Conservation (phyloP, 2,113 vertebrate species). For the Anolis carolinensis region DNA sequence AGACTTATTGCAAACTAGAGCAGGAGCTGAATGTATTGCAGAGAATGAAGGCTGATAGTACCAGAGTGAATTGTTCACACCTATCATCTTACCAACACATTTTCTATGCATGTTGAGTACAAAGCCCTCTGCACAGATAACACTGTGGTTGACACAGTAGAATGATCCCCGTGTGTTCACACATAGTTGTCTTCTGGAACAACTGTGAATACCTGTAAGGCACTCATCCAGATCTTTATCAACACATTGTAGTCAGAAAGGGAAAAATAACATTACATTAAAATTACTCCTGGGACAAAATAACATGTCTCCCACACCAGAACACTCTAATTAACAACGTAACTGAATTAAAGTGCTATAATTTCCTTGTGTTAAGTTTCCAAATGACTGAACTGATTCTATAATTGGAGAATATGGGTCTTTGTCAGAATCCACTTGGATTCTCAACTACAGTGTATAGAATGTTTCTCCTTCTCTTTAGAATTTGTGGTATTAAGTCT, state of each 20-base stretch:
- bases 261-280: conserved; percentile 70
- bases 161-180: conserved; percentile 80
- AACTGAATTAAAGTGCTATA: conserved; percentile 33
- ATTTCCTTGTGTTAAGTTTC: background rate
- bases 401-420: background rate
- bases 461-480: background rate
- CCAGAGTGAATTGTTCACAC: conserved; percentile 20
- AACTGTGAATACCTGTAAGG: conserved; percentile 72
- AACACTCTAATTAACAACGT: conserved; percentile 25
- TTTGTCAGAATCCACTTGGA: background rate
- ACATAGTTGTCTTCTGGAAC: conserved; percentile 75
- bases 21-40: conserved; percentile 5
- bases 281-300: conserved; percentile 47
- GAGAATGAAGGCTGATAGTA: conserved; percentile 51
- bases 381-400: background rate
- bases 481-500: too few species aligned
- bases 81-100: conserved; percentile 78
- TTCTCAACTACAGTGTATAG: background rate
- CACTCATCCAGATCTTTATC: conserved; percentile 74
- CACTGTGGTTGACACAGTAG: conserved; percentile 77
- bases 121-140: conserved; percentile 79
- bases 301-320: background rate
- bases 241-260: conserved; percentile 47
- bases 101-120: conserved; percentile 71
- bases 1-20: conserved; percentile 56